Evolutionary conservation across 2,888 invertebrate genomes (phyloP), one percentile per base, ranked within the genome.

Genomic region (Chaetogeoica ovagalla): DNA sequence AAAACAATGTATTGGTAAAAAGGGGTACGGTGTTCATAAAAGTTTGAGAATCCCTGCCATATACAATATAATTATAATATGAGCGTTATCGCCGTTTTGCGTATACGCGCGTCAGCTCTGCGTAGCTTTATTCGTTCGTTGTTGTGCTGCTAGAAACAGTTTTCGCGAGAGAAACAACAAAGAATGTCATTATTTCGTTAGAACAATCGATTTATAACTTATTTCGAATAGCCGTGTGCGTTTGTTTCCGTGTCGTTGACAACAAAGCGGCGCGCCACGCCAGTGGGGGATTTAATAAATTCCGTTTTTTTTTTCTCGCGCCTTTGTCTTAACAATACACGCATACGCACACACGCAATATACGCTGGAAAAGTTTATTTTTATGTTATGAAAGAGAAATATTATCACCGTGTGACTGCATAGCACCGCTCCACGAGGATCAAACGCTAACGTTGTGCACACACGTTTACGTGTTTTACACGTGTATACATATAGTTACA

Each of bases 201-300:
- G 59, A 43, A 71, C 57, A 23, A 71, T 71, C 21, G 71, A 71
- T 71, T 71, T 59, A 1, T 13, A 13, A 48, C 15, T 71, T 21
- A 59, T 59, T 39, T 59, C 59, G 21, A 71, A 21, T n/a, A n/a
- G 59, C 39, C 9, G 17, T 15, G 9, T n/a, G 17, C 17, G 15
- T 13, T n/a, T 21, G 43, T 30, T 30, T 30, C 30, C 43, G 15
- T 13, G 7, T 39, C 43, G n/a, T 43, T 8, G 66, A 15, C 19
- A 37, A 68, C 30, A 17, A 43, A 2, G 37, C 55, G 15, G 30
- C 30, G 15, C 11, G 15, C 6, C 4, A 30, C 30, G 19, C 11
- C 6, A 23, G 43, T 3, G 2, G 72, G 2, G 72, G 60, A 60
- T 72, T 72, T 72, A 19, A 72, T 60, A 72, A 13, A 72, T 72